phyloP scores from a whole-genome alignment of 2,888 invertebrate genomes.

The Yponomeuta cagnagella region DNA sequence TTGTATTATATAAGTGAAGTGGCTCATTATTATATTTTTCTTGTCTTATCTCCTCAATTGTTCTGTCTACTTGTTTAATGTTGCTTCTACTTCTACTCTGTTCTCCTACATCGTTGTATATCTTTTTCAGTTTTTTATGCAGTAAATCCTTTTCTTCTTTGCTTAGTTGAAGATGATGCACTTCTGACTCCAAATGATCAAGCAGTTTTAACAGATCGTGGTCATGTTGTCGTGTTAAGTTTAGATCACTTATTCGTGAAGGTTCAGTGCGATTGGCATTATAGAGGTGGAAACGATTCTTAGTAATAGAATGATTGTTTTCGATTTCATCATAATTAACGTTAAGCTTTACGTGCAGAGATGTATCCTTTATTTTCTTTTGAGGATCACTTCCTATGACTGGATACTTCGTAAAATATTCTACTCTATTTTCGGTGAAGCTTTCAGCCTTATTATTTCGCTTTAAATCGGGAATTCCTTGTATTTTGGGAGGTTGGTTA shows the following conservation, averaged over 20 bases:
- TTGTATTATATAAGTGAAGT: not conserved
- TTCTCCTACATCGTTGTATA: not conserved
- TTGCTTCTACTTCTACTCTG: not conserved
- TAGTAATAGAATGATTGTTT: not conserved
- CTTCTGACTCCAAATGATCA: not conserved
- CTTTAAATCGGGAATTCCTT: not conserved
- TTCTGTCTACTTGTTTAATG: not conserved
- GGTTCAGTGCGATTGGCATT: not conserved
- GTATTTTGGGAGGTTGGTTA: not conserved
- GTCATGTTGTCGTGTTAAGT: not conserved
- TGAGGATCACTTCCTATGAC: not conserved
- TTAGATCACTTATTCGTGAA: not conserved
- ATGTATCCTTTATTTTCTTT: not conserved
- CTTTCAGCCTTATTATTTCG: not conserved
- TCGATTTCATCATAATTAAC: not conserved
- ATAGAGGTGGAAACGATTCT: not conserved
- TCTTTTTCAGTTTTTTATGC: not conserved
- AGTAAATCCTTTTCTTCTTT: not conserved
- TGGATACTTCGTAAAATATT: not conserved
- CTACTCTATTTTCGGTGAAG: not conserved
- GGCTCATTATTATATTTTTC: not conserved
- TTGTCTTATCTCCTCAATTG: not conserved
- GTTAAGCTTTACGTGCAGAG: not conserved
- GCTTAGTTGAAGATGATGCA: not conserved
- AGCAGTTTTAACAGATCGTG: not conserved